These are phyloP conservation scores for Helarctos malayanus DNA, from an alignment of 2,797 vertebrate species.

Conservation along the genomic window DNA sequence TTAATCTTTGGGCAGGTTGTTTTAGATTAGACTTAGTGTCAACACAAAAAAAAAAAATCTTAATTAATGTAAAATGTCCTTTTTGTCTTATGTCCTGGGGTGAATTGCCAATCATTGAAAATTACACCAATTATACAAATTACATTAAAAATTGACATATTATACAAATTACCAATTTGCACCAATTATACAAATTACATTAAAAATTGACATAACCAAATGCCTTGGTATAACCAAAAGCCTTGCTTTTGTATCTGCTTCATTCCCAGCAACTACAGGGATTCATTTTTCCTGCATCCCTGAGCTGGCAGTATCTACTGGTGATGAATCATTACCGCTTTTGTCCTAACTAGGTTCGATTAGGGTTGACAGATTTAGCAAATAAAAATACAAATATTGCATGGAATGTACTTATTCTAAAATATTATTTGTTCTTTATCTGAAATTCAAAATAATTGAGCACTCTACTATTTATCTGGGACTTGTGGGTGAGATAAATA, in stretches of 20 bases:
- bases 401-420: not conserved
- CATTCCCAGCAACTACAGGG: not conserved
- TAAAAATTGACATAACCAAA: not conserved
- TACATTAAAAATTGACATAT: not conserved
- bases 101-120: not conserved
- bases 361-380: not conserved
- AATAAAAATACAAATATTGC: not conserved
- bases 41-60: not conserved
- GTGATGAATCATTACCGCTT: not conserved
- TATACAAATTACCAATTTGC: no score
- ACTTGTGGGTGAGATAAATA: not conserved
- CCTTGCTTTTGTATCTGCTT: not conserved
- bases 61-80: not conserved
- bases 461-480: not conserved
- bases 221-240: not conserved
- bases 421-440: slow-evolving; percentile 5
- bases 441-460: slow-evolving; percentile 25
- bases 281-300: not conserved
- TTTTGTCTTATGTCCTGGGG: not conserved
- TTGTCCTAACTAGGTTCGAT: not conserved
- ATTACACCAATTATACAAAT: not conserved
- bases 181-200: not conserved
- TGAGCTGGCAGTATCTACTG: not conserved
- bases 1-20: not conserved
- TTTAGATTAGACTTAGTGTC: not conserved